Base-by-base conservation (phyloP, 2,113 vertebrate species). In the Micromys minutus region DNA sequence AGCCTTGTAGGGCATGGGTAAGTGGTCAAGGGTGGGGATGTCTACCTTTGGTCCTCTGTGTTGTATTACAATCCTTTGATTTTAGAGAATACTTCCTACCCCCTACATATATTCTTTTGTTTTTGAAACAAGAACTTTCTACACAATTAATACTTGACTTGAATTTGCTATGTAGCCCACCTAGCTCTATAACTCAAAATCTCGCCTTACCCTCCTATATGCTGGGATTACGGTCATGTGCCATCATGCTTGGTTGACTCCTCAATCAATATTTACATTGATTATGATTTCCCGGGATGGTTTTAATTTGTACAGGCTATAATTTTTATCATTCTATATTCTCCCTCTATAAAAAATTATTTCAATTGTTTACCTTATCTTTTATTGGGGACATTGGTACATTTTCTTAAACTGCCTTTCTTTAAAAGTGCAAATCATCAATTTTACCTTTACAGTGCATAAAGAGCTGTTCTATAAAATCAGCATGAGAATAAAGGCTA, bases 331-430 rank as follows among this genome's bases (percentile, higher is more conserved):
- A 65, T 9, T 24, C 4, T 1, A 34, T 79, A 85, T 72, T 94
- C 88, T 74, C 10, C 26, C 84, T 47, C 45, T 50, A n/a, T 24
- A 59, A 50, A 50, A 36, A 47, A 74, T 92, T n/a, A 65, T 3
- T 65, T 87, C 15, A 72, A 39, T 92, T 89, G 79, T 89, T 74
- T 89, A 39, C 79, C 50, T 77, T 50, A 84, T 26, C 61, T 84
- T 83, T 67, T 81, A 84, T 59, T 76, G 9, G 31, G 22, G 45
- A 2, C 52, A 6, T 1, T 84, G 19, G 67, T 15, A 45, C 5
- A 9, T 83, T 92, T 67, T 83, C 36, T 47, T 88, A 57, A 91
- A 75, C 45, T 7, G 17, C 1, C 24, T 55, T 72, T 21, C 24
- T 52, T 80, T 74, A 89, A 76, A 92, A 50, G 29, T 65, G 21